Conservation (phyloP, 1,140 invertebrate species). For the Bombus sibiricus region DNA sequence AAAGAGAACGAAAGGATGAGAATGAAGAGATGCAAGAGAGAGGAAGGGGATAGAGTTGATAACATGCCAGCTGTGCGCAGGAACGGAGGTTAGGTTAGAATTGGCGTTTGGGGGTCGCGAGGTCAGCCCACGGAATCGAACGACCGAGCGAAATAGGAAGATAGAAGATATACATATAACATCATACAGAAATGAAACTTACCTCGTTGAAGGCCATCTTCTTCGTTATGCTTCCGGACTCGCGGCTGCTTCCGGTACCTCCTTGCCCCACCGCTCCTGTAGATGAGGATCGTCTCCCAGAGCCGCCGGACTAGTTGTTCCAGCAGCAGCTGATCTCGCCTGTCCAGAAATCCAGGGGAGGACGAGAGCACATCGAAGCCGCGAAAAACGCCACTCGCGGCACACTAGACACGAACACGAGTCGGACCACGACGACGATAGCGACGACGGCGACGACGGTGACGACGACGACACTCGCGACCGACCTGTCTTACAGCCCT, state of each 20-base stretch:
- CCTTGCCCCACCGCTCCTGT: slow-evolving; percentile 78
- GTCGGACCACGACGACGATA: slow-evolving; percentile 43
- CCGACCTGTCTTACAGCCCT: slow-evolving; percentile 73
- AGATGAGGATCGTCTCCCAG: slow-evolving; percentile 59
- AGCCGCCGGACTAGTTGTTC: slow-evolving; percentile 67
- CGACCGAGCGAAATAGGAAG: slow-evolving; percentile 27
- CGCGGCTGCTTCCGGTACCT: slow-evolving; percentile 78
- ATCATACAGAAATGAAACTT: slow-evolving; percentile 36
- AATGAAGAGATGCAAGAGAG: slow-evolving; percentile 30
- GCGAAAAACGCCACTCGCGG: slow-evolving; percentile 56
- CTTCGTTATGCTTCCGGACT: slow-evolving; percentile 79
- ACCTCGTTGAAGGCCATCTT: slow-evolving; percentile 83
- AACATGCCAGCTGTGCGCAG: slow-evolving; percentile 74
- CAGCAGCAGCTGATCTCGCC: slow-evolving; percentile 65
- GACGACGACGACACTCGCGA: slow-evolving; percentile 55
- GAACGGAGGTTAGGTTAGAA: slow-evolving; percentile 72
- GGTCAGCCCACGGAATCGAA: slow-evolving; percentile 67
- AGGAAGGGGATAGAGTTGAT: slow-evolving; percentile 60
- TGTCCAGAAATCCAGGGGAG: slow-evolving; percentile 58
- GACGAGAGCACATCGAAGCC: slow-evolving; percentile 68
- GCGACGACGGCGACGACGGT: slow-evolving; percentile 55
- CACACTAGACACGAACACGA: slow-evolving; percentile 48
- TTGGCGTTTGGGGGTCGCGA: slow-evolving; percentile 71
- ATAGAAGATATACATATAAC: not conserved
- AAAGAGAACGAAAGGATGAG: slow-evolving; percentile 16